Evolutionary conservation across 2,797 vertebrate species (phyloP).

Genomic region (Holocentrus rufus): DNA sequence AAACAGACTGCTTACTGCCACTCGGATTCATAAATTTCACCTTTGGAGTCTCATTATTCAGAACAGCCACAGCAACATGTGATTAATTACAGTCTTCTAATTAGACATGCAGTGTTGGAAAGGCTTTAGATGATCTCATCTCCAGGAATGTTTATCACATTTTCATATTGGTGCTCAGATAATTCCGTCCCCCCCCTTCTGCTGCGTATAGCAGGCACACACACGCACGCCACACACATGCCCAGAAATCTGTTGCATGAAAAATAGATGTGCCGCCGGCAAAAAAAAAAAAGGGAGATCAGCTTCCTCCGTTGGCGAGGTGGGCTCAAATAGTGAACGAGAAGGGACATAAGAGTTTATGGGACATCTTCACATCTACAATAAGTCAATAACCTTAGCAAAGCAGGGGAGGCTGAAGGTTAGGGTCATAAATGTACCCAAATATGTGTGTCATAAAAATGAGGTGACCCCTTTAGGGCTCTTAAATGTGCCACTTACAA

Average conservation of each 20-base stretch:
- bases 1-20: conserved; percentile 62
- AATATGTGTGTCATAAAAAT: conserved; percentile 58
- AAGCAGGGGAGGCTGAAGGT: conserved; percentile 40
- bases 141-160: conserved; percentile 74
- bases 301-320: conserved; percentile 12
- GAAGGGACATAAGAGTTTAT: conserved; percentile 53
- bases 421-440: conserved; percentile 52
- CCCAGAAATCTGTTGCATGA: conserved; percentile 32
- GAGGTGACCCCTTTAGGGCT: conserved; percentile 49
- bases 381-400: conserved; percentile 33
- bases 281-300: conserved; percentile 13
- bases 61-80: conserved; percentile 64
- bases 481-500: conserved; percentile 44
- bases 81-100: conserved; percentile 77
- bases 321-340: conserved; percentile 33
- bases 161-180: conserved; percentile 66
- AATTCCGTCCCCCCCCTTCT: conserved; percentile 51
- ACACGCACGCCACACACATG: conserved; percentile 14
- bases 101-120: conserved; percentile 75
- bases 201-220: conserved; percentile 6
- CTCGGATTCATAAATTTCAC: conserved; percentile 66
- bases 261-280: conserved; percentile 44
- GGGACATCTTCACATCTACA: conserved; percentile 27
- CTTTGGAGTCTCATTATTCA: conserved; percentile 71
- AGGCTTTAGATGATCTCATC: conserved; percentile 74